Conservation (phyloP, 2,113 vertebrate species). For the Calypte anna region DNA sequence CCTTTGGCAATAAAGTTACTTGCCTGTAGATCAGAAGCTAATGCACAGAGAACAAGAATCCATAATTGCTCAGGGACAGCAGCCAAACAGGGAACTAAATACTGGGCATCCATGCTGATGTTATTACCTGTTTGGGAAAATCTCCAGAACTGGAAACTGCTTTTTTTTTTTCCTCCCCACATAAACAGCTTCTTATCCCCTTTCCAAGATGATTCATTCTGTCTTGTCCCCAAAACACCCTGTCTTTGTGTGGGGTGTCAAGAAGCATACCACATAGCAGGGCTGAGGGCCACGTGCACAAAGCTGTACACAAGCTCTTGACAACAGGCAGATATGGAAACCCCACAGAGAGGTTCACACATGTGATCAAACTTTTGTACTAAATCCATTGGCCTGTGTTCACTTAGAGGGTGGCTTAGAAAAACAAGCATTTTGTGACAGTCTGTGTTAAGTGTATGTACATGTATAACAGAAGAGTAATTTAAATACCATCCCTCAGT, state of each 20-base stretch:
- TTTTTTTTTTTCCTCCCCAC: neutral
- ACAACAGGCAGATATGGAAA: neutral
- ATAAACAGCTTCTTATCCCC: neutral
- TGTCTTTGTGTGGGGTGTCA: neutral
- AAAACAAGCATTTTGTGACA: neutral
- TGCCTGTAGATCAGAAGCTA: neutral
- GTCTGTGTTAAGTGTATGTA: neutral
- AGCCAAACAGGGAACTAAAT: neutral
- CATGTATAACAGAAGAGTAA: neutral
- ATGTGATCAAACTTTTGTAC: neutral
- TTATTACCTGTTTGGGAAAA: neutral
- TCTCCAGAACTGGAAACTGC: neutral
- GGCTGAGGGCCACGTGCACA: neutral
- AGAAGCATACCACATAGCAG: neutral
- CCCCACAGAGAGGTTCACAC: neutral
- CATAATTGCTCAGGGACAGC: neutral
- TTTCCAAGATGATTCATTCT: neutral
- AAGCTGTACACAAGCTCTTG: neutral
- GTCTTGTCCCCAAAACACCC: neutral
- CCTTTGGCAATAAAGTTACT: neutral
- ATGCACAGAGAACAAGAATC: neutral
- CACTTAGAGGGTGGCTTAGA: neutral
- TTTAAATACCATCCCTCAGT: neutral
- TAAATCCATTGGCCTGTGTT: neutral
- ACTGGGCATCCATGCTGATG: neutral